Conservation (phyloP, 1,140 invertebrate genomes). For the Lamellibrachia luymesi region DNA sequence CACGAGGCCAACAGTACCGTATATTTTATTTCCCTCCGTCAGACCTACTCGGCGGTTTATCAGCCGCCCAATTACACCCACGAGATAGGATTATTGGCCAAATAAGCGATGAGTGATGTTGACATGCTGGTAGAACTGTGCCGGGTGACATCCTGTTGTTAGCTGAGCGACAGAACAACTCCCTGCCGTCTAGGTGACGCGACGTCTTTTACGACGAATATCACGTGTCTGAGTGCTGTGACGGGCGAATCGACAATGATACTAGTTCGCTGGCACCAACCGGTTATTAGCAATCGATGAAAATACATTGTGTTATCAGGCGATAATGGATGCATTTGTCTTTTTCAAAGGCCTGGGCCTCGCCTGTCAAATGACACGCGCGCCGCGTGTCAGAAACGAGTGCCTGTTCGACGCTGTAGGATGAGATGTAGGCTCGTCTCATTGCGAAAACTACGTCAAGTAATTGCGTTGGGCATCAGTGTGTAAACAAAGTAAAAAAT, state of each 20-base stretch:
- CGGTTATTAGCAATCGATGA: constrained; percentile 3
- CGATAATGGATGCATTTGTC: neutral
- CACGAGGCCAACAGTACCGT: neutral
- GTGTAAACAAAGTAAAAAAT: no score
- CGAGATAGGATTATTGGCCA: neutral
- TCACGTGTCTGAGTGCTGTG: neutral
- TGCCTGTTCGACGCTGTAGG: no score
- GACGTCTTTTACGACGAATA: neutral
- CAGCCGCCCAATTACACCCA: neutral
- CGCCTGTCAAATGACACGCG: no score
- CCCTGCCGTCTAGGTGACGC: neutral
- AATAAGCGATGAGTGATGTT: neutral
- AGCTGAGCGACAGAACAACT: neutral
- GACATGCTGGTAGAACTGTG: constrained; percentile 3
- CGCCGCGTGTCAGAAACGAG: no score
- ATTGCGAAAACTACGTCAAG: no score
- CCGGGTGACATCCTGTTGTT: neutral
- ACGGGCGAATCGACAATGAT: neutral
- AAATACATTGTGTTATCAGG: neutral
- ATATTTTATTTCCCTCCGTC: neutral
- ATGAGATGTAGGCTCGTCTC: no score
- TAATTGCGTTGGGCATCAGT: no score
- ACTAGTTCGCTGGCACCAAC: neutral
- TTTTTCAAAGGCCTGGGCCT: no score
- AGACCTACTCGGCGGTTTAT: neutral